Base-by-base conservation (phyloP, 2,797 vertebrate genomes). In the Fundulus diaphanus region DNA sequence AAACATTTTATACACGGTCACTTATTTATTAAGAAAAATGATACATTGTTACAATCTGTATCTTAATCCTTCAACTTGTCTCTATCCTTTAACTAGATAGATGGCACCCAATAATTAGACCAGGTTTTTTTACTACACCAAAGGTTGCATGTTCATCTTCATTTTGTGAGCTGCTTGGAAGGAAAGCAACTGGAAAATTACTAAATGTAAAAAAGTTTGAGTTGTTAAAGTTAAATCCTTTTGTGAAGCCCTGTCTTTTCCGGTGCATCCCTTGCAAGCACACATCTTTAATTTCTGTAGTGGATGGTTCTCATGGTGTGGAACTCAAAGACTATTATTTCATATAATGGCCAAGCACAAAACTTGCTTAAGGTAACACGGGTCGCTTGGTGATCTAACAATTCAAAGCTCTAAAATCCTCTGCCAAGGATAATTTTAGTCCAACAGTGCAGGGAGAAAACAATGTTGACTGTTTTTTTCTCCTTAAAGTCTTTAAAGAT, bases 11-110 rank as follows among this genome's bases (percentile, higher is more conserved):
- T 35, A 48, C 27, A 12, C 15, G 0, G 7, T 70, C 9, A 33
- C 24, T 52, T 52, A 70, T 70, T 70, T 35, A 70, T n/a, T 35
- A n/a, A 70, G 48, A 70, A n/a, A 70, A 70, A 69, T 51, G 12
- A 52, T 16, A 35, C 31, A 52, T 52, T 33, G 68, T 51, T 37
- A 52, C 31, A 70, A n/a, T 35, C 29, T 70, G 31, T 37, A 52
- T 52, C 49, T 37, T 52, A 49, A 70, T 70, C 29, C 11, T 70
- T 70, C 49, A 33, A 70, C 52, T 31, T 71, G 52, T 71, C 52
- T 42, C 35, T 71, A 16, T 22, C 35, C 35, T 71, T 31, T 56
- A 57, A 44, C 37, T n/a, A 70, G 33, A 57, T 71, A 12, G 16
- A 57, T 44, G 42, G 51, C 52, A 29, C 52, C 70, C 52, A 44